Evolutionary conservation across 2,797 vertebrate genomes (phyloP).

Genomic region (Galaxias olidus): DNA sequence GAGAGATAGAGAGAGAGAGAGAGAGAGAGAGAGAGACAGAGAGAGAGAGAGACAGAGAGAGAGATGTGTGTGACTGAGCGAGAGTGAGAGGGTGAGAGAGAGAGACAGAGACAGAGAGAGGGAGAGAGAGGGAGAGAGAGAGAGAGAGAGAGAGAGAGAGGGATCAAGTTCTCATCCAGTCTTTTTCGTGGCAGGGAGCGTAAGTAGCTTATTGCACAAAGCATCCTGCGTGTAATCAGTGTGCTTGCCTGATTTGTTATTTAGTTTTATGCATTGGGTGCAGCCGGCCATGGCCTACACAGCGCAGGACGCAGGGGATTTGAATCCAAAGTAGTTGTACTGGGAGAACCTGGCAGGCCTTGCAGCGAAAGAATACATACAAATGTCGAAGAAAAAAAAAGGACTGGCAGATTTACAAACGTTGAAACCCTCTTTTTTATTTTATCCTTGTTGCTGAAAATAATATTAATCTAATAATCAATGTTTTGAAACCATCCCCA

Average conservation of each 20-base stretch:
- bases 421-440: slow-evolving; percentile 26
- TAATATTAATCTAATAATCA: no score
- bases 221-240: slow-evolving; percentile 64
- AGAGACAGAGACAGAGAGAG: slow-evolving; percentile 36
- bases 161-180: slow-evolving; percentile 76
- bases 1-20: slow-evolving; percentile 9
- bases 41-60: slow-evolving; percentile 20
- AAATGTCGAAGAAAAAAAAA: slow-evolving; percentile 30
- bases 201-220: slow-evolving; percentile 78
- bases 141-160: not conserved
- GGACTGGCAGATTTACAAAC: slow-evolving; percentile 23
- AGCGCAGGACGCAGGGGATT: slow-evolving; percentile 45
- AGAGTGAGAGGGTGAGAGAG: slow-evolving; percentile 30
- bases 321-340: slow-evolving; percentile 51
- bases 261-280: slow-evolving; percentile 42
- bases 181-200: slow-evolving; percentile 69
- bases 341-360: slow-evolving; percentile 31
- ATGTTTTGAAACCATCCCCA: no score
- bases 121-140: slow-evolving; percentile 21
- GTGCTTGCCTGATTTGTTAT: slow-evolving; percentile 65
- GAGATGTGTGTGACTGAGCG: no score
- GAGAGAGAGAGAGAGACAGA: not conserved
- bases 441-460: not conserved
- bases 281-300: slow-evolving; percentile 49
- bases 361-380: slow-evolving; percentile 16